phyloP scores from a whole-genome alignment of 2,797 vertebrate genomes.

The Tinamus major region DNA sequence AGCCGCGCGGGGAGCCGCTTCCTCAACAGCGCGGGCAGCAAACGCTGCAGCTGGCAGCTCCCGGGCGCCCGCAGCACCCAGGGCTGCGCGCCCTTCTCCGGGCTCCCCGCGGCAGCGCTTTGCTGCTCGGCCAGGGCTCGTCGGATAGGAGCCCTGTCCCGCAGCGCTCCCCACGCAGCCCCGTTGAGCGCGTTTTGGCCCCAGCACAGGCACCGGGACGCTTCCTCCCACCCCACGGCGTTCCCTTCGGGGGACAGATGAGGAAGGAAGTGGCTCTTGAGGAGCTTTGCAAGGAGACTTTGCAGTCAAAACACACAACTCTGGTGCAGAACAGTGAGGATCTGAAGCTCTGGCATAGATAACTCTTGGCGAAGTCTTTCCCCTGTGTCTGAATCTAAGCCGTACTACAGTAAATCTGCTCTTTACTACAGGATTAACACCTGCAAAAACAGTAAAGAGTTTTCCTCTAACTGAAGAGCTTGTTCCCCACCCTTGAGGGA shows the following conservation, averaged over 20 bases:
- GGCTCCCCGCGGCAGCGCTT: not conserved
- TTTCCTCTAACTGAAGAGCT: accelerated
- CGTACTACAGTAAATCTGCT: not conserved
- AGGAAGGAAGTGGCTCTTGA: not conserved
- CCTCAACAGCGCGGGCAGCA: not conserved
- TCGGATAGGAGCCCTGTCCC: not conserved
- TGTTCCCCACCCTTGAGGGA: not conserved
- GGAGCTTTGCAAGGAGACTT: constrained; percentile 54
- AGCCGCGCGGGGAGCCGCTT: not conserved
- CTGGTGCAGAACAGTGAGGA: constrained; percentile 61
- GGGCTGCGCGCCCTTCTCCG: not conserved
- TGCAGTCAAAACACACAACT: constrained; percentile 64
- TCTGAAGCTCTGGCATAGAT: not conserved
- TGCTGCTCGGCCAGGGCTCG: not conserved
- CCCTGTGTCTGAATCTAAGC: not conserved
- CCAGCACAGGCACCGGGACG: accelerated
- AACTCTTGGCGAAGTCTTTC: not conserved
- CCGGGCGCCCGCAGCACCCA: accelerated
- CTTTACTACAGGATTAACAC: not conserved
- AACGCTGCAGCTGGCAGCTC: not conserved
- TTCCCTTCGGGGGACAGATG: not conserved
- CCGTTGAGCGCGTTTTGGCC: not conserved
- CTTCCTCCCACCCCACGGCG: not conserved
- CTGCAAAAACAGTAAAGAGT: not conserved
- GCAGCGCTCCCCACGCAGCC: not conserved